These are phyloP conservation scores for Tanypteryx hageni DNA, from an alignment of 2,888 invertebrate genomes.

Conservation along the genomic window DNA sequence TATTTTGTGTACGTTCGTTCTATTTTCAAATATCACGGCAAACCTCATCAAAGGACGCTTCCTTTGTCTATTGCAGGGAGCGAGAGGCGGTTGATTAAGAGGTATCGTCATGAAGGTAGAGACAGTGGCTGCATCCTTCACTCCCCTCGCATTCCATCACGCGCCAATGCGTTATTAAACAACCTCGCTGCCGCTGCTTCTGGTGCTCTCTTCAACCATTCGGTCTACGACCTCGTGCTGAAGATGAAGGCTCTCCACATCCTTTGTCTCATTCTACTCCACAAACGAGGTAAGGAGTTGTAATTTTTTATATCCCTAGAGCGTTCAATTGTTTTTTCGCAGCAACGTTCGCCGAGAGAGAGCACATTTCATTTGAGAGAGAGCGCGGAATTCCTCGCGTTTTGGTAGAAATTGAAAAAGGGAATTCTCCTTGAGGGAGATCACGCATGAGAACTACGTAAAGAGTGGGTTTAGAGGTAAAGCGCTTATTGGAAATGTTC, in stretches of 20 bases:
- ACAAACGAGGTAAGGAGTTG: conserved; percentile 40
- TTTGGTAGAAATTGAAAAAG: background rate
- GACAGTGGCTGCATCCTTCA: background rate
- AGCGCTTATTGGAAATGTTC: too few species aligned
- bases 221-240: background rate
- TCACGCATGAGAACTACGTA: background rate
- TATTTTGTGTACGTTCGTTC: background rate
- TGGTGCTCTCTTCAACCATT: background rate
- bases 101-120: background rate
- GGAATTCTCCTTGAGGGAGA: background rate
- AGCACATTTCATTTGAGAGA: background rate
- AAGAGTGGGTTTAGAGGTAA: too few species aligned
- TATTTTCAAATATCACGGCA: background rate
- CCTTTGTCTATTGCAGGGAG: background rate
- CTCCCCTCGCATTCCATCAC: background rate
- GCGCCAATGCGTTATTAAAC: conserved; percentile 26
- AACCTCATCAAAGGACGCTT: background rate
- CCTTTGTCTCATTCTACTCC: conserved; percentile 55
- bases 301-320: background rate
- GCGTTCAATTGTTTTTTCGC: background rate
- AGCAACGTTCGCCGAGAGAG: background rate
- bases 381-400: background rate
- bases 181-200: background rate
- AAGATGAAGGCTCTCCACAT: conserved; percentile 53
- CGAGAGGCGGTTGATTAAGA: background rate